A percentile compares a stretch with the other conserved stretches of the same genome.
phyloP scores from a whole-genome alignment of 2,113 vertebrate species.

The Promerops cafer region DNA sequence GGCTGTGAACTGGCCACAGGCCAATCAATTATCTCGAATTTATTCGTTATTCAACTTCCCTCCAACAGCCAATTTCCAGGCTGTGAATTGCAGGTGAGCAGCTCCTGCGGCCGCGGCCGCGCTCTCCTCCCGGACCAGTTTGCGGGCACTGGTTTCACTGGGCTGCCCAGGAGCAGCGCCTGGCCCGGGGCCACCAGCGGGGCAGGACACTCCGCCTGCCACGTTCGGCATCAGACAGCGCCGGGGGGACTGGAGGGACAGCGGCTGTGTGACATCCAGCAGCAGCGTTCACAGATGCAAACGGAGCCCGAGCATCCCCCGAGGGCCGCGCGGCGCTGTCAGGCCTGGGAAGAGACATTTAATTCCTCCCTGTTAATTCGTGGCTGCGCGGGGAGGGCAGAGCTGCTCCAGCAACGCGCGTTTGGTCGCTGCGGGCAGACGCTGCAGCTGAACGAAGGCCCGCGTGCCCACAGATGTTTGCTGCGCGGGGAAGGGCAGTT shows the following conservation, averaged over 20 bases:
- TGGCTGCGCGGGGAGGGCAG: background rate
- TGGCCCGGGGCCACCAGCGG: background rate
- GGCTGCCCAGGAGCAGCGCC: background rate
- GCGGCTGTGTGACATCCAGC: background rate
- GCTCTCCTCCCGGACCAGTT: background rate
- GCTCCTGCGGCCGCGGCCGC: background rate
- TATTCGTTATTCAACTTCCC: conserved; percentile 24
- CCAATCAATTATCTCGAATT: conserved; percentile 56
- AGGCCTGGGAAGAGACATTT: background rate
- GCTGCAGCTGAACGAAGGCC: background rate
- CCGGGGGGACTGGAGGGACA: background rate
- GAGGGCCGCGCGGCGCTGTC: background rate
- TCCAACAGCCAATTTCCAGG: conserved; percentile 7
- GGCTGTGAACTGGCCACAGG: conserved; percentile 43
- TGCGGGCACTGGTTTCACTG: background rate
- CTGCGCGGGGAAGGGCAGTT: background rate
- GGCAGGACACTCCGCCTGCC: background rate
- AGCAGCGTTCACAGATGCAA: background rate
- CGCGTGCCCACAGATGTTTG: rapidly evolving
- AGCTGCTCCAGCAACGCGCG: background rate
- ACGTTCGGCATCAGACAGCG: rapidly evolving
- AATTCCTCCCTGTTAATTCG: background rate
- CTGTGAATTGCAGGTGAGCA: background rate
- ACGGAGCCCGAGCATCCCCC: background rate
- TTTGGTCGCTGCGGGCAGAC: background rate